phyloP scores from a whole-genome alignment of 2,797 vertebrate genomes.

The Chelon labrosus region DNA sequence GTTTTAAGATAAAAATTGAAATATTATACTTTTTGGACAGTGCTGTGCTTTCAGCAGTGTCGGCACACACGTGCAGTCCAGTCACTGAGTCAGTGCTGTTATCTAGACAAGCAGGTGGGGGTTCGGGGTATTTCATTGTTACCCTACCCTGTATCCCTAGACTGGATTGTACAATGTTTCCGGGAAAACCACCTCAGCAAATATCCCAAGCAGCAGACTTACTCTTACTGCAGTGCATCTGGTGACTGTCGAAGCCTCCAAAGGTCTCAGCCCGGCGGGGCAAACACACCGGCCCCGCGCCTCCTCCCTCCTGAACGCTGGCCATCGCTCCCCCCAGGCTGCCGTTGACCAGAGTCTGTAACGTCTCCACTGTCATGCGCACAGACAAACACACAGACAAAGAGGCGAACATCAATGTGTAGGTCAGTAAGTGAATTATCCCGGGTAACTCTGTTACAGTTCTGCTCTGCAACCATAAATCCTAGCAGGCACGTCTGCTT shows the following conservation, averaged over 20 bases:
- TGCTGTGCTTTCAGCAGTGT: constrained; percentile 12
- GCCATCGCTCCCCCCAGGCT: constrained; percentile 87
- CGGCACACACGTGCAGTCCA: constrained; percentile 20
- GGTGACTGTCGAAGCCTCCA: constrained; percentile 97
- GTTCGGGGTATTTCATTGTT: constrained; percentile 5
- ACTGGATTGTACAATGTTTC: not conserved
- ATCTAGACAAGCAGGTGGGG: constrained; percentile 17
- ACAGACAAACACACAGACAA: constrained; percentile 43
- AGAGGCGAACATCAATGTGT: constrained; percentile 57
- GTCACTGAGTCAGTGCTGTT: constrained; percentile 7
- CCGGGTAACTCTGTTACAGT: constrained; percentile 72
- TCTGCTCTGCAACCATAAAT: constrained; percentile 69
- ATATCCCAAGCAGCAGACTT: constrained; percentile 50
- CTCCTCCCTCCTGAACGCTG: constrained; percentile 83
- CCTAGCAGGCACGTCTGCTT: constrained; percentile 57
- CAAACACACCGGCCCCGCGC: constrained; percentile 85
- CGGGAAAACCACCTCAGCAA: not conserved
- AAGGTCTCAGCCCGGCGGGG: constrained; percentile 97
- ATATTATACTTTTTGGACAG: constrained; percentile 28
- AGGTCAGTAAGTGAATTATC: constrained; percentile 78
- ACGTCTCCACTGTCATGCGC: constrained; percentile 89
- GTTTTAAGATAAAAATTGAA: constrained; percentile 25
- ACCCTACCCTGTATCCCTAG: too few relatives aligned
- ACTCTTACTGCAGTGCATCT: constrained; percentile 94
- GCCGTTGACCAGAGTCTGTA: constrained; percentile 91